phyloP scores from a whole-genome alignment of 30 jellyfish, hydroid and myxozoan species.

The Sanderia malayensis region DNA sequence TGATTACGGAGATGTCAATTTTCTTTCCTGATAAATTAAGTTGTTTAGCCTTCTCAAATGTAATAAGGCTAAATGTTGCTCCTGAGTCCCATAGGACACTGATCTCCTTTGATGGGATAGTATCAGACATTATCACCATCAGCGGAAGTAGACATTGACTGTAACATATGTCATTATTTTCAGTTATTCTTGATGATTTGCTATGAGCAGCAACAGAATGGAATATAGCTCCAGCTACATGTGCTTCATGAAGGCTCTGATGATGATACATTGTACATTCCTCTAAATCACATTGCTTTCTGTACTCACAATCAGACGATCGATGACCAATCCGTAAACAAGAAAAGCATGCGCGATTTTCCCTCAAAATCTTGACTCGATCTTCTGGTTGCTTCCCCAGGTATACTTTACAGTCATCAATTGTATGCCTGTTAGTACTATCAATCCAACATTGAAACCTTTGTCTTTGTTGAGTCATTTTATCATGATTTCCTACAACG shows the following conservation, averaged over 20 bases:
- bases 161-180: too few relatives aligned
- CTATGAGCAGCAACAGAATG: background rate
- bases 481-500: background rate
- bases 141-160: background rate
- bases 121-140: background rate
- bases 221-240: background rate
- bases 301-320: background rate
- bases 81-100: slow-evolving; percentile 8
- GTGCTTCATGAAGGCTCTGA: slow-evolving; percentile 6
- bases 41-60: background rate
- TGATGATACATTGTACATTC: slow-evolving; percentile 5
- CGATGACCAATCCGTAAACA: slow-evolving; percentile 11
- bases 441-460: background rate
- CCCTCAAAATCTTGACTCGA: background rate
- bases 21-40: background rate
- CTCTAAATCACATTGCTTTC: background rate
- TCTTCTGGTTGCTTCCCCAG: slow-evolving; percentile 2
- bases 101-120: background rate
- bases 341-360: slow-evolving; percentile 11
- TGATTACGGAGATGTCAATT: background rate
- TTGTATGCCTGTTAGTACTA: background rate
- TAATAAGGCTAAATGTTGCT: background rate
- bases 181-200: too few relatives aligned
- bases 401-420: background rate
- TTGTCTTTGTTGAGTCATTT: background rate